Percentiles rank a stretch among this genome's conserved stretches.
phyloP scores from a whole-genome alignment of 2,888 invertebrate genomes.

The Megaustenia siamemsis region DNA sequence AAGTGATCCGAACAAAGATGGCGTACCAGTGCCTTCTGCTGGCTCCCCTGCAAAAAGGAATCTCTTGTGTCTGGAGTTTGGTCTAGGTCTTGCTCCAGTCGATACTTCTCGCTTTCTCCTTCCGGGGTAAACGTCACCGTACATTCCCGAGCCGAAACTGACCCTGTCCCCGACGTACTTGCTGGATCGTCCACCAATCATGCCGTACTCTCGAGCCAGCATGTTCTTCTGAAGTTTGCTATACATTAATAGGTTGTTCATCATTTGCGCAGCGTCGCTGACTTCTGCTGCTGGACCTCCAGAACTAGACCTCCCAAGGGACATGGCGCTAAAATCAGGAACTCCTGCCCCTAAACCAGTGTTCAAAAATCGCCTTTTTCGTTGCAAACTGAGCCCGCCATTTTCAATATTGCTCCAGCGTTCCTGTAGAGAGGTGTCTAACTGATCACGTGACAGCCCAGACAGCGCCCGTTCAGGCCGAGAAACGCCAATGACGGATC shows the following conservation, averaged over 20 bases:
- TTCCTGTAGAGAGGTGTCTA: too few species aligned
- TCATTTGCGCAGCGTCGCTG: constrained; percentile 50
- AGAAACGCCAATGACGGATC: neutral
- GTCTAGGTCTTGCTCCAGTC: neutral
- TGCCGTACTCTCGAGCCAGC: neutral
- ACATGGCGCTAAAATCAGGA: neutral
- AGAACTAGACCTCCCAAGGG: neutral
- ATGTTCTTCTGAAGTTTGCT: constrained; percentile 30
- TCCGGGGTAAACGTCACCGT: constrained; percentile 44
- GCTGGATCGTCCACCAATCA: neutral
- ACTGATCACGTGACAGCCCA: neutral
- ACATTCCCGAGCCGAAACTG: constrained; percentile 27
- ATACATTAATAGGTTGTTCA: constrained; percentile 33
- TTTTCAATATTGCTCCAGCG: neutral
- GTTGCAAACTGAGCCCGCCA: neutral
- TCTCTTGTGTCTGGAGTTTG: constrained; percentile 26
- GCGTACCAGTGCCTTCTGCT: neutral
- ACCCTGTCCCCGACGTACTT: constrained; percentile 30
- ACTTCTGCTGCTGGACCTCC: constrained; percentile 31
- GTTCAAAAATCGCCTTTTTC: constrained; percentile 31
- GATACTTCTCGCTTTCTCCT: constrained; percentile 20
- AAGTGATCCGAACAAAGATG: constrained; percentile 12
- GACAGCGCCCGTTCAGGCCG: neutral
- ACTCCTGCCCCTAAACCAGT: neutral
- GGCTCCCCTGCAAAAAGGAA: constrained; percentile 30